Base-by-base conservation (phyloP, 2,888 invertebrate species). In the Crioceris asparagi region DNA sequence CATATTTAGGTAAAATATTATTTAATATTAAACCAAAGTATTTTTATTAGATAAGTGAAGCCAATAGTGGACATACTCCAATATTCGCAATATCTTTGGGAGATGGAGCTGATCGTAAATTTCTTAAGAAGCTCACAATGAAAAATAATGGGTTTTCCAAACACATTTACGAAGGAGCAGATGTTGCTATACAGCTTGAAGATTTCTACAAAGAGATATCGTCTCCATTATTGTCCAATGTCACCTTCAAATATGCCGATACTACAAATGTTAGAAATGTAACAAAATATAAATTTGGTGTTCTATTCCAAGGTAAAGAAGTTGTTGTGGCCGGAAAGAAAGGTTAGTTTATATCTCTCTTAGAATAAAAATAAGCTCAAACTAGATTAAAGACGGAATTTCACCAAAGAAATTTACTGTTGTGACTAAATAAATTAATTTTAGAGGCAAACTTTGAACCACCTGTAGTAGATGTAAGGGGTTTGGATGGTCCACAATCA, bases 41-140 rank as follows among this genome's bases (percentile, higher is more conserved):
- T n/a, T n/a, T n/a, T n/a, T 38, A 44, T 5, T 33, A 58, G 57
- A 48, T 59, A 11, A 64, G 67, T 0, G 70, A 72, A 52, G 61
- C 67, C 41, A 75, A 76, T 57, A 58, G 45, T 16, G 69, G 68
- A 57, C 49, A 48, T 40, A 39, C 54, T 2, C 55, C 76, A 4
- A 71, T 83, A 38, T 81, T 75, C 56, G 72, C 75, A 1, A 65
- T 84, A 29, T 80, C 78, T n/a, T 81, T 83, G 53, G 83, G 83
- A 2, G 70, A 71, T 39, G 76, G 74, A 39, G 79, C 80, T 0
- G 77, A 82, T 57, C 71, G 74, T 48, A 62, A 68, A 15, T 77
- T 83, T 58, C 60, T 84, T 15, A 73, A 76, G 51, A 74, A 74
- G 54, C 54, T 83, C 29, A 74, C 82, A 0, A 62, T 75, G 12